Evolutionary conservation across 2,888 invertebrate genomes (phyloP).

Genomic region (Caenorhabditis sp.): DNA sequence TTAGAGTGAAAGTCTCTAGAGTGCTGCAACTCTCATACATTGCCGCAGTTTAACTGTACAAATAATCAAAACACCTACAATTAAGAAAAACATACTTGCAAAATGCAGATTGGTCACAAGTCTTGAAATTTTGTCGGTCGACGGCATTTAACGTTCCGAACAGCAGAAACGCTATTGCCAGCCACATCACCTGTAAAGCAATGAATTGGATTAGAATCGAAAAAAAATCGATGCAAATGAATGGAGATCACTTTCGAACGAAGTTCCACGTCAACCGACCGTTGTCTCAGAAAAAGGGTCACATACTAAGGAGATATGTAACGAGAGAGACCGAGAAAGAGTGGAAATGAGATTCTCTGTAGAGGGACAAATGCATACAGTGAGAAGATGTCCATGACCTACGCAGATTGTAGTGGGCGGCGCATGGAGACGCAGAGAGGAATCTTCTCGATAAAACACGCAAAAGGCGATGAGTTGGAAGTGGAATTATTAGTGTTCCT

Average conservation of each 20-base stretch:
- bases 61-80: background rate
- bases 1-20: no score
- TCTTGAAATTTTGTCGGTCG: constrained; percentile 68
- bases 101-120: constrained; percentile 66
- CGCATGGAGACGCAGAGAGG: constrained; percentile 28
- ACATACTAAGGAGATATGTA: constrained; percentile 1
- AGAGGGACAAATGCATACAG: background rate
- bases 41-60: no score
- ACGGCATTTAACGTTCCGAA: constrained; percentile 48
- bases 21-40: no score
- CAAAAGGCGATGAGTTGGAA: constrained; percentile 36
- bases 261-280: background rate
- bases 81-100: constrained; percentile 63
- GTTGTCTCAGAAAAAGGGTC: no score
- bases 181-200: constrained; percentile 44
- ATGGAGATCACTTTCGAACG: background rate
- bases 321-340: background rate
- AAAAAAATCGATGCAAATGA: background rate
- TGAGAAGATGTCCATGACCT: constrained; percentile 46
- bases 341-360: background rate
- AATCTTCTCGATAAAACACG: constrained; percentile 16
- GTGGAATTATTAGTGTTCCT: background rate
- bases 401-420: constrained; percentile 15
- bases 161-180: constrained; percentile 22
- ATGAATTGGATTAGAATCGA: background rate